Conservation (phyloP, 2,888 invertebrate species). For the Thysanoteuthis rhombus region DNA sequence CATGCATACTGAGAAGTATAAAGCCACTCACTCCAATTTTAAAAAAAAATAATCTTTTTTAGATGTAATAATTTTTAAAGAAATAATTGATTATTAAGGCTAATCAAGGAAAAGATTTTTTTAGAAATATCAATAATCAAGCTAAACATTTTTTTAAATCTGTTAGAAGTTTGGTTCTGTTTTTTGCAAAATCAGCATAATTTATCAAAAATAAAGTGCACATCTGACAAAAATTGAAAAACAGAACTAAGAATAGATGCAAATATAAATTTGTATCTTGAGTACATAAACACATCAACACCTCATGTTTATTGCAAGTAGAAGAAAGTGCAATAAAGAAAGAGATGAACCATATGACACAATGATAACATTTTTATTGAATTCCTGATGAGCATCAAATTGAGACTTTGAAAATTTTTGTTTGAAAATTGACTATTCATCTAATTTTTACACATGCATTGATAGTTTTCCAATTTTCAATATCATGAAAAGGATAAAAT, state of each 20-base stretch:
- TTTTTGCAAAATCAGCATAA: neutral
- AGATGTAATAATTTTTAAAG: neutral
- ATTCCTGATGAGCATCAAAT: neutral
- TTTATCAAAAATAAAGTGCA: too few relatives aligned
- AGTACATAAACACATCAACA: too few relatives aligned
- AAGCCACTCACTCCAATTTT: conserved; percentile 12
- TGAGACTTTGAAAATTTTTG: neutral
- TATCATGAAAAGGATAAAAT: neutral
- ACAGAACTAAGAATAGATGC: too few relatives aligned
- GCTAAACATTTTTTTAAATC: neutral
- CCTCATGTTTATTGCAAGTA: too few relatives aligned
- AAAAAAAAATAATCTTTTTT: neutral
- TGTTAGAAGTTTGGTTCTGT: neutral
- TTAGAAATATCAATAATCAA: neutral
- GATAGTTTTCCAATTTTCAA: neutral
- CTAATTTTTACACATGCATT: neutral
- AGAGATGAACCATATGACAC: conserved; percentile 12
- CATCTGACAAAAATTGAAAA: too few relatives aligned
- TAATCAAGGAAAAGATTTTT: neutral
- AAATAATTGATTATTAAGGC: neutral
- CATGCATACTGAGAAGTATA: neutral
- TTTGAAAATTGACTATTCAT: neutral
- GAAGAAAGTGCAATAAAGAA: neutral
- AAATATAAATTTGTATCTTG: too few relatives aligned
- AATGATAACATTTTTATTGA: neutral